Evolutionary conservation across 1,140 invertebrate genomes (phyloP), one percentile per base, ranked within the genome.

Genomic region (Acromyrmex heyeri): DNA sequence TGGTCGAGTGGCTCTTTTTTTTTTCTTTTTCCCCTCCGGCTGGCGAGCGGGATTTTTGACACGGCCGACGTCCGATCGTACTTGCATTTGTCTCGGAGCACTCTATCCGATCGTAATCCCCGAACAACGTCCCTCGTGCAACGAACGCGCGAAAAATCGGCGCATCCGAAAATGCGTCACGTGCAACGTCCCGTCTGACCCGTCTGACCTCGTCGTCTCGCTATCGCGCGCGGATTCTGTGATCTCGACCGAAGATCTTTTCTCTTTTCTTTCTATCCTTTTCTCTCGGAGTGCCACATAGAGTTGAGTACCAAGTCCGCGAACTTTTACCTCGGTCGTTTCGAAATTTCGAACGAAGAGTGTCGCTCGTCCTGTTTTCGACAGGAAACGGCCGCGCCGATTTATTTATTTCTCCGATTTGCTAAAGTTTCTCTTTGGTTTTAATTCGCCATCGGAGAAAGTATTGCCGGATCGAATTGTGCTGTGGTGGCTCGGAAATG

Each of bases 1-100:
- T 90, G 75, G 73, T 86, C 87, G 90, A 91, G 77, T 85, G 90
- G 70, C 90, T 93, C 30, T 91, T 92, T 93, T 93, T 93, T 92
- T 92, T 88, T 90, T 93, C 91, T 92, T 93, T 93, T 92, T 93
- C 88, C 91, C 85, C 83, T 87, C 86, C 86, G 79, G 79, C 85
- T 87, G 86, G 76, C 88, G 92, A 91, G 85, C 88, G 88, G 90
- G 91, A 93, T 94, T 94, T 95, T 95, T 94, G 93, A 94, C 93
- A 94, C 93, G 90, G 88, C 87, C 89, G 89, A 91, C 67, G 65
- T 93, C 92, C 93, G 91, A 93, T 93, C 92, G 92, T 30, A 91
- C 92, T 95, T 93, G 92, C 94, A 95, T 94, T 95, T 94, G 93
- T 94, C 91, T 91, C 85, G 75, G 79, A 91, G 87, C 89, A 76